A percentile compares a stretch with the other conserved stretches of the same genome.
Evolutionary conservation across 2,797 vertebrate species (phyloP).

Genomic region (Antennarius maculatus): DNA sequence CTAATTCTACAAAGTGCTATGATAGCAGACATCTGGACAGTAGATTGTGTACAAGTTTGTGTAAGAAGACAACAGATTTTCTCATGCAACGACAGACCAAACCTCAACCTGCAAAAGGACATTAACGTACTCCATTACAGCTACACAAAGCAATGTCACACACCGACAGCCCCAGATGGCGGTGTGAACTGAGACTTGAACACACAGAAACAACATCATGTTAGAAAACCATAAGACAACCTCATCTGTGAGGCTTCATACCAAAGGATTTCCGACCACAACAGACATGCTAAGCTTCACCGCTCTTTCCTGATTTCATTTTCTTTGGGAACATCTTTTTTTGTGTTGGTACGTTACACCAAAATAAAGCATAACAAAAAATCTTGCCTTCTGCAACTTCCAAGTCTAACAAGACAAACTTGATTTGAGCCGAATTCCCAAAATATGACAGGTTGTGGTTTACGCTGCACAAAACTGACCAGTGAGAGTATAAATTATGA

Average conservation of each 20-base stretch:
- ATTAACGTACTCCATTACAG: constrained; percentile 2
- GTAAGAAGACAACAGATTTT: constrained; percentile 38
- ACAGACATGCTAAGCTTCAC: no score
- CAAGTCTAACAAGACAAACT: not conserved
- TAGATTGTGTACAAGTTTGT: constrained; percentile 66
- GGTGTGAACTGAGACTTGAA: not conserved
- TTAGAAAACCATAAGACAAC: not conserved
- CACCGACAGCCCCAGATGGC: constrained; percentile 10
- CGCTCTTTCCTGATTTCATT: no score
- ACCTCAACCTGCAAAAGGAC: constrained; percentile 37
- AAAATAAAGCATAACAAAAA: no score
- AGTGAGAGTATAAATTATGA: constrained; percentile 18
- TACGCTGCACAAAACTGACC: constrained; percentile 19
- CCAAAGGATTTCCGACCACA: not conserved
- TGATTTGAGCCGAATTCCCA: not conserved
- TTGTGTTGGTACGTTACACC: no score
- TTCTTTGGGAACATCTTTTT: no score
- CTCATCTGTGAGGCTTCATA: constrained; percentile 2
- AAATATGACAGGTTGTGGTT: constrained; percentile 41
- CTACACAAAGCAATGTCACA: constrained; percentile 30
- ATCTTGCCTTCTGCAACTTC: constrained; percentile 1
- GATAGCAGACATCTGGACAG: constrained; percentile 55
- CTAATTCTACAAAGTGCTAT: constrained; percentile 50
- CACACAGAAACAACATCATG: not conserved
- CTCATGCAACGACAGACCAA: constrained; percentile 15